Evolutionary conservation across 2,888 invertebrate genomes (phyloP).

Genomic region (Ectemnius continuus): DNA sequence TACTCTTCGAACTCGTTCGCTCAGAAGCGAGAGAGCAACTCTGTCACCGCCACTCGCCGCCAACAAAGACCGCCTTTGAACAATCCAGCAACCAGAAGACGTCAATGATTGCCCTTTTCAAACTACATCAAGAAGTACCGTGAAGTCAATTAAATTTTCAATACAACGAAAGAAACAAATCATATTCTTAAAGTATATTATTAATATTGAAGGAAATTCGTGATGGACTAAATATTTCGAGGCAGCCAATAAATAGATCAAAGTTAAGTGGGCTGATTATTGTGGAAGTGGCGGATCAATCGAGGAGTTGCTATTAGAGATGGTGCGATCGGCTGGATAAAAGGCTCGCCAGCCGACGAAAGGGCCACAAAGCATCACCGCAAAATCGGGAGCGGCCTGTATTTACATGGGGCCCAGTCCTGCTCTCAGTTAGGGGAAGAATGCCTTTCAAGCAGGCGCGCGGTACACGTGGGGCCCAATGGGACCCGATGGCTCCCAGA

Average conservation of each 20-base stretch:
- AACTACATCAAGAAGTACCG: too few species aligned
- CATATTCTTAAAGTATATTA: too few species aligned
- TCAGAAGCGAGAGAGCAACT: too few species aligned
- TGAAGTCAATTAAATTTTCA: too few species aligned
- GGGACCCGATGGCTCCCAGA: slow-evolving; percentile 10
- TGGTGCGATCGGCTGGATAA: slow-evolving; percentile 19
- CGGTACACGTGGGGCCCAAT: background rate
- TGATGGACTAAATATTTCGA: too few species aligned
- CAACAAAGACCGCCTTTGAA: too few species aligned
- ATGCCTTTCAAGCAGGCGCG: background rate
- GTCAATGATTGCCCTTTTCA: too few species aligned
- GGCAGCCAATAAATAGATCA: background rate
- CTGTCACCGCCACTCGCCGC: too few species aligned
- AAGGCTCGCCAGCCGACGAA: slow-evolving; percentile 40
- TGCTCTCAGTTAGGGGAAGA: background rate
- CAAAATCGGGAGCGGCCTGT: slow-evolving; percentile 54
- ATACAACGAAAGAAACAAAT: too few species aligned
- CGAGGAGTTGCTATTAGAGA: slow-evolving; percentile 20
- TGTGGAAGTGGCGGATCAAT: background rate
- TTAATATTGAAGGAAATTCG: too few species aligned
- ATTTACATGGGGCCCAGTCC: slow-evolving; percentile 37
- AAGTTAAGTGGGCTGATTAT: slow-evolving; percentile 5
- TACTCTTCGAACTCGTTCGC: too few species aligned
- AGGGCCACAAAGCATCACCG: slow-evolving; percentile 55
- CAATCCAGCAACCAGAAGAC: too few species aligned